Base-by-base conservation (phyloP, 2,113 vertebrate species). In the Notothenia coriiceps region DNA sequence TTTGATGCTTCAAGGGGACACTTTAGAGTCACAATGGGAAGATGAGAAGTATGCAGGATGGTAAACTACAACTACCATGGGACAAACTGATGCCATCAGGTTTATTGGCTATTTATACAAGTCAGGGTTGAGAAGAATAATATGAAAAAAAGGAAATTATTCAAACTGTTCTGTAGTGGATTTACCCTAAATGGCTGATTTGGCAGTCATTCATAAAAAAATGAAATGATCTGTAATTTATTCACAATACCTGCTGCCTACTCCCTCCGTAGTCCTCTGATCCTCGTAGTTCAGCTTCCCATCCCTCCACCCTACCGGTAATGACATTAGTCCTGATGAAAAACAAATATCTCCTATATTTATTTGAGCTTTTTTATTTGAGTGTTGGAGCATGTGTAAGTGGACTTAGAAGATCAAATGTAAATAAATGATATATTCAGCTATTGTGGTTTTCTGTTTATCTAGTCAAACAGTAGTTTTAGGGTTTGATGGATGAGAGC, bases 391-490 rank as follows among this genome's bases (percentile, higher is more conserved):
- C 40, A 59, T 61, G 63, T 79, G 35, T 60, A 52, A 57, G 70
- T 82, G 59, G 69, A 84, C 68, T 66, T 50, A 18, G 61, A 46
- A 82, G 61, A 69, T 70, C 14, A 76, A 22, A 40, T 86, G 83
- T 86, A 84, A 60, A 86, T 85, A 88, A 60, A 75, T 73, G 2
- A 81, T 82, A 74, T 82, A 83, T 33, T 70, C 66, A 77, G 25
- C 43, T 86, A 52, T 82, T 84, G 91, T 90, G 82, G 51, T 87
- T 81, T 65, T 64, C 47, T 74, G 57, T 75, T 70, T 70, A 59
- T 83, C 43, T 79, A 56, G 73, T 82, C 4, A 56, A 49, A 62
- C 33, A 56, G 74, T 87, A 87, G 74, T 70, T 83, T 35, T 84
- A 84, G 71, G 35, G 57, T 83, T 40, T 66, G 22, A 65, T 83